Evolutionary conservation across 2,113 vertebrate genomes (phyloP).

Genomic region (Trichomycterus rosablanca): DNA sequence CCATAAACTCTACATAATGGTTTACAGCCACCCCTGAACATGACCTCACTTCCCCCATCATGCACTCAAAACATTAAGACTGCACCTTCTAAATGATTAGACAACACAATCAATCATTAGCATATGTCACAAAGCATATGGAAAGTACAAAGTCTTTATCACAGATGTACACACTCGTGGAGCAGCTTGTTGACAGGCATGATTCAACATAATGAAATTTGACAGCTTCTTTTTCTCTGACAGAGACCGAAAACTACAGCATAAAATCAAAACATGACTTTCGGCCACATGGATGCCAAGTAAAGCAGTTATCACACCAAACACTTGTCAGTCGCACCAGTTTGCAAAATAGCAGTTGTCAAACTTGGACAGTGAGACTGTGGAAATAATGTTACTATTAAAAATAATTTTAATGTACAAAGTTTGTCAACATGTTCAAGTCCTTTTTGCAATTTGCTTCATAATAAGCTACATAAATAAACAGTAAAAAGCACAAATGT

Average conservation of each 20-base stretch:
- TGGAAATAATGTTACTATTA: too few species aligned
- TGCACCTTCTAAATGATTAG: slow-evolving; percentile 26
- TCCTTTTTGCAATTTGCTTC: too few species aligned
- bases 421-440: too few species aligned
- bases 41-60: slow-evolving; percentile 34
- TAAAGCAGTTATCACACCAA: too few species aligned
- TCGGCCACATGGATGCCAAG: background rate
- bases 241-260: slow-evolving; percentile 23
- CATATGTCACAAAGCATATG: slow-evolving; percentile 27
- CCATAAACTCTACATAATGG: slow-evolving; percentile 32
- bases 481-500: too few species aligned
- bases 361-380: too few species aligned
- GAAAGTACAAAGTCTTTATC: slow-evolving; percentile 39
- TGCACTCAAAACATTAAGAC: slow-evolving; percentile 42
- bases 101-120: slow-evolving; percentile 37
- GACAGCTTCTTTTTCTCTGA: slow-evolving; percentile 35
- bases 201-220: slow-evolving; percentile 41
- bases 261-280: slow-evolving; percentile 18
- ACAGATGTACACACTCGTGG: slow-evolving; percentile 23
- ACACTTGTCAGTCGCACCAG: too few species aligned
- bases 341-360: too few species aligned
- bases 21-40: slow-evolving; percentile 39
- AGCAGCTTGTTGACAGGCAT: slow-evolving; percentile 39
- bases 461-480: too few species aligned
- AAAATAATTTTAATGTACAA: too few species aligned